Evolutionary conservation across 2,113 vertebrate genomes (phyloP), one percentile per base, ranked within the genome.

Genomic region (Aphelocoma coerulescens): DNA sequence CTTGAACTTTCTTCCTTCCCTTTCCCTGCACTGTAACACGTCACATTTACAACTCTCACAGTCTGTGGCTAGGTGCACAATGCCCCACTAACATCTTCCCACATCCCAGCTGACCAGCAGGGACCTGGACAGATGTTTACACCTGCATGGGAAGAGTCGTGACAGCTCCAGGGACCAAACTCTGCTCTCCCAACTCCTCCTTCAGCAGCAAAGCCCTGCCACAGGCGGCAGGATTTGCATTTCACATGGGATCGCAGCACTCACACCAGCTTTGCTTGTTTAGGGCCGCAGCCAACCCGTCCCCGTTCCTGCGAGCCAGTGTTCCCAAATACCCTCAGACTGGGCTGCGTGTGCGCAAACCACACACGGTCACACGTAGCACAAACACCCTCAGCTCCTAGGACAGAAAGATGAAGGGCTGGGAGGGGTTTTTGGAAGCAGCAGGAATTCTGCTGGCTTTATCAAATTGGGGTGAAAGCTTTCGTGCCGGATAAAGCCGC

Each of bases 211-310:
- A 33, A 95, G 85, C 58, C 63, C 74, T 88, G 78, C 89, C 94
- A 71, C 46, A 68, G 91, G 76, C 83, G 59, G 80, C 75, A 74
- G 91, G 89, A 62, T 88, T 85, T 89, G 73, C 57, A 49, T 91
- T 91, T 65, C 22, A 6, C 68, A n/a, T 5, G 82, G 91, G 84
- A 81, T 0, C 6, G 46, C 83, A 77, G 67, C 0, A 1, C 78
- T 95, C 88, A 23, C 78, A 69, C 82, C 75, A 69, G 89, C 94
- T 87, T 37, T 94, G 86, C 87, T 95, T 87, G 57, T 52, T 84
- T 72, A 82, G 87, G 89, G 78, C 46, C 3, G 12, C 77, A 72
- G 91, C 89, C 93, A 95, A 26, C 4, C 57, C 7, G 0, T 37
- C 84, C 58, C 43, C 2, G 1, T 19, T 88, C 49, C 88, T 32